phyloP scores from a whole-genome alignment of 2,888 invertebrate genomes.

The Drosophila mimica region DNA sequence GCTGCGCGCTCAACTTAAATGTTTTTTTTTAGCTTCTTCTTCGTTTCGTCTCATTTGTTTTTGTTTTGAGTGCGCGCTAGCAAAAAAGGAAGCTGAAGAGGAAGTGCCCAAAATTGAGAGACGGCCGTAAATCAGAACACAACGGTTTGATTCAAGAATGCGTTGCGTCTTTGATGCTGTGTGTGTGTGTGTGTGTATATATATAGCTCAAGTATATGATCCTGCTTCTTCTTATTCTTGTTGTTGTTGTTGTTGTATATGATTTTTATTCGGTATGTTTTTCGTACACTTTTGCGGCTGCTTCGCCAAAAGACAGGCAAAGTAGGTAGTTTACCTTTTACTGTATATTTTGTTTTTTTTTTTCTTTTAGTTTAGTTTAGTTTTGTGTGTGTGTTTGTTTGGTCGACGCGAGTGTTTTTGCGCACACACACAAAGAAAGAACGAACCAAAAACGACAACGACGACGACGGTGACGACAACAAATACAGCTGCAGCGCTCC shows the following conservation, averaged over 20 bases:
- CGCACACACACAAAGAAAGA: constrained; percentile 51
- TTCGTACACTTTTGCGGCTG: constrained; percentile 79
- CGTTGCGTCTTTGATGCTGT: constrained; percentile 19
- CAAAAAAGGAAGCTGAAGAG: constrained; percentile 25
- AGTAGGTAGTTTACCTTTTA: constrained; percentile 78
- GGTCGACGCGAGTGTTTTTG: constrained; percentile 52
- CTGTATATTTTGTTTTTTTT: constrained; percentile 8
- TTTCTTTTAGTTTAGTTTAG: constrained; percentile 34
- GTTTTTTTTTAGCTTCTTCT: background rate
- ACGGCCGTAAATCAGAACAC: constrained; percentile 74
- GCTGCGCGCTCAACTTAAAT: constrained; percentile 40
- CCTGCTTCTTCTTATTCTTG: constrained; percentile 21
- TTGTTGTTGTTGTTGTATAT: constrained; percentile 21
- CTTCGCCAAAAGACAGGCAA: constrained; percentile 69
- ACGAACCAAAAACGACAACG: constrained; percentile 2
- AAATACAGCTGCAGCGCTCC: constrained; percentile 1
- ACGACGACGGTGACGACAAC: constrained; percentile 25
- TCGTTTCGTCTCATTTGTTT: constrained; percentile 4
- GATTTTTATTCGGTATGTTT: constrained; percentile 64
- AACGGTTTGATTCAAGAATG: constrained; percentile 55
- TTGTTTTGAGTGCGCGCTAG: constrained; percentile 17
- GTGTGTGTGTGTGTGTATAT: constrained; percentile 8
- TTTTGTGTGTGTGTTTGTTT: constrained; percentile 12
- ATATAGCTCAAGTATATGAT: constrained; percentile 40
- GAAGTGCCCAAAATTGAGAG: constrained; percentile 15